phyloP scores from a whole-genome alignment of 2,797 vertebrate species.

The Sarcophilus harrisii region DNA sequence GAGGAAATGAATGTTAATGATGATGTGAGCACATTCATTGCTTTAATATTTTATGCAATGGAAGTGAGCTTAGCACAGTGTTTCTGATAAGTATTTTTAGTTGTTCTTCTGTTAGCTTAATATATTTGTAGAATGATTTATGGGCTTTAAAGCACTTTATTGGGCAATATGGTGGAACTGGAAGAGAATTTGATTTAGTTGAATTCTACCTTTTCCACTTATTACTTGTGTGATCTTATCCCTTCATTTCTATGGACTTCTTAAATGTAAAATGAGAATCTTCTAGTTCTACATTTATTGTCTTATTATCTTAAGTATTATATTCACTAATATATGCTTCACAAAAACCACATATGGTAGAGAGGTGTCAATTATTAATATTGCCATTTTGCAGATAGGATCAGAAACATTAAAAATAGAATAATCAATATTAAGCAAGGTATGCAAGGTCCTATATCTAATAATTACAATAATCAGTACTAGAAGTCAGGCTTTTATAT shows the following conservation, averaged over 20 bases:
- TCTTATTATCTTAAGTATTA: not conserved
- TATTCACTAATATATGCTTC: not conserved
- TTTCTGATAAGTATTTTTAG: not conserved
- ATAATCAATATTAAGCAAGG: not conserved
- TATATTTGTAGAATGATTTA: not conserved
- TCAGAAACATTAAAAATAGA: not conserved
- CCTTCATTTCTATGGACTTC: not conserved
- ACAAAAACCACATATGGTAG: not conserved
- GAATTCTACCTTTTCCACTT: not conserved
- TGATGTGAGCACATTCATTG: conserved; percentile 4
- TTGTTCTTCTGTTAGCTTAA: not conserved
- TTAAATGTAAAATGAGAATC: not conserved
- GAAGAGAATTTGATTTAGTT: not conserved
- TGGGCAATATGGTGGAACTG: not conserved
- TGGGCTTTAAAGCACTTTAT: not conserved
- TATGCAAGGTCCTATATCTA: not conserved
- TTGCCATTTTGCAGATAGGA: not conserved
- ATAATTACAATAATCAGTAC: not conserved
- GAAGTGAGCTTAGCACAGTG: conserved; percentile 19
- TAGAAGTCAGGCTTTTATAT: not conserved
- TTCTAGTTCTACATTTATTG: not conserved
- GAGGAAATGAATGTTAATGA: conserved; percentile 32
- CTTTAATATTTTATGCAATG: conserved; percentile 26
- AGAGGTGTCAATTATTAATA: not conserved
- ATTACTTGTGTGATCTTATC: not conserved